Percentiles rank a stretch among this genome's conserved stretches.
Conservation (phyloP, 2,797 vertebrate genomes). For the Calcarius lapponicus region DNA sequence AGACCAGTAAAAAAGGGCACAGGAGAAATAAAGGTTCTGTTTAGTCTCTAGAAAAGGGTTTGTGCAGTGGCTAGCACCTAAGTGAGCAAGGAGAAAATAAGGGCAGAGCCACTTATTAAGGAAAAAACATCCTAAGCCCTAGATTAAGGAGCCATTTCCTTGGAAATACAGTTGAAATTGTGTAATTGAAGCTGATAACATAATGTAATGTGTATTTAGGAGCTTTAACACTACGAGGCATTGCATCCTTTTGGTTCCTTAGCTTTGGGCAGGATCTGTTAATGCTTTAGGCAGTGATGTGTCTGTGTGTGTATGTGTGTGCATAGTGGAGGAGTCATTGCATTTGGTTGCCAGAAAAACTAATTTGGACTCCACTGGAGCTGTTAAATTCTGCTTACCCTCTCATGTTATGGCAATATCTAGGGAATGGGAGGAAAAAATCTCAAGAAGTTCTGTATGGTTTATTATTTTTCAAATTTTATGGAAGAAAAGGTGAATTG, state of each 20-base stretch:
- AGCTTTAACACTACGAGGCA: neutral
- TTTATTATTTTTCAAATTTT: slow-evolving; percentile 16
- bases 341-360: slow-evolving; percentile 31
- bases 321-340: neutral
- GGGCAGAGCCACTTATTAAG: neutral
- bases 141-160: neutral
- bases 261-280: slow-evolving; percentile 16
- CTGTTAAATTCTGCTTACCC: slow-evolving; percentile 29
- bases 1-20: neutral
- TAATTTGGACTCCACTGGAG: slow-evolving; percentile 37
- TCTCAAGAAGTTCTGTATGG: neutral
- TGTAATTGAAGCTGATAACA: neutral
- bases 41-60: neutral
- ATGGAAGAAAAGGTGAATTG: neutral
- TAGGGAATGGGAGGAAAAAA: neutral
- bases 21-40: neutral
- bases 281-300: slow-evolving; percentile 10
- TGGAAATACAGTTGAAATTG: neutral
- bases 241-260: slow-evolving; percentile 8
- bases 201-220: neutral
- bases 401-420: neutral
- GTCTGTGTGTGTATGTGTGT: neutral
- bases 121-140: neutral
- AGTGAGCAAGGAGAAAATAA: neutral
- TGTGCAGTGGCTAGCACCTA: neutral